Conservation (phyloP, 2,113 vertebrate genomes). For the Thunnus maccoyii region DNA sequence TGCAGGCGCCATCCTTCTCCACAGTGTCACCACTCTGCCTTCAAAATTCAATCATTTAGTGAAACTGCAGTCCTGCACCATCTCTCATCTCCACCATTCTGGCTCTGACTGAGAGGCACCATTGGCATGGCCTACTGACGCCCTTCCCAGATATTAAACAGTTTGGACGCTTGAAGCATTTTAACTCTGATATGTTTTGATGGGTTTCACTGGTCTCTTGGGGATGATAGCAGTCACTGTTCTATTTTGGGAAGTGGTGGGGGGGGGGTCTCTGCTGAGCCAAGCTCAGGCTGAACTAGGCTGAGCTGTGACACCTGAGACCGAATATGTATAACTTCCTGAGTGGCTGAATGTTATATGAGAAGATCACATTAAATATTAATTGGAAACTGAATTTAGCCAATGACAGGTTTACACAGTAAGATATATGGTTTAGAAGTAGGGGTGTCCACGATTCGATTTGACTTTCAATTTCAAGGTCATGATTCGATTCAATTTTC, state of each 20-base stretch:
- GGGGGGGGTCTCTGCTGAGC: slow-evolving; percentile 17
- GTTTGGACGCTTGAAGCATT: slow-evolving; percentile 73
- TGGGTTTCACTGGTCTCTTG: slow-evolving; percentile 64
- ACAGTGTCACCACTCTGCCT: slow-evolving; percentile 68
- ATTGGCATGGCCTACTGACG: slow-evolving; percentile 53
- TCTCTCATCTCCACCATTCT: slow-evolving; percentile 62
- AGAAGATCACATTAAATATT: background rate
- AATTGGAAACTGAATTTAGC: slow-evolving; percentile 12
- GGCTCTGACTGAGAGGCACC: slow-evolving; percentile 55
- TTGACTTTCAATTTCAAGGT: no score
- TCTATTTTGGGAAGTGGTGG: slow-evolving; percentile 47
- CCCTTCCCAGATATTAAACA: slow-evolving; percentile 64
- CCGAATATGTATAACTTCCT: slow-evolving; percentile 31
- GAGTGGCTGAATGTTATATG: slow-evolving; percentile 11
- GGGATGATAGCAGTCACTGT: slow-evolving; percentile 42
- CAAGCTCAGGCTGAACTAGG: slow-evolving; percentile 12
- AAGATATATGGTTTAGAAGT: background rate
- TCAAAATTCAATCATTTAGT: slow-evolving; percentile 81
- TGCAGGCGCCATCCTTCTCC: slow-evolving; percentile 63
- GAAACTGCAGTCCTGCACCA: slow-evolving; percentile 62
- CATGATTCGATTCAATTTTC: no score
- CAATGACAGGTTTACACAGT: background rate
- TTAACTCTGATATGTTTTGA: slow-evolving; percentile 73
- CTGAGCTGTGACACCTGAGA: slow-evolving; percentile 29
- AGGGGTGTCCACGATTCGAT: no score